Conservation (phyloP, 2,888 invertebrate species). For the Acronicta alni region DNA sequence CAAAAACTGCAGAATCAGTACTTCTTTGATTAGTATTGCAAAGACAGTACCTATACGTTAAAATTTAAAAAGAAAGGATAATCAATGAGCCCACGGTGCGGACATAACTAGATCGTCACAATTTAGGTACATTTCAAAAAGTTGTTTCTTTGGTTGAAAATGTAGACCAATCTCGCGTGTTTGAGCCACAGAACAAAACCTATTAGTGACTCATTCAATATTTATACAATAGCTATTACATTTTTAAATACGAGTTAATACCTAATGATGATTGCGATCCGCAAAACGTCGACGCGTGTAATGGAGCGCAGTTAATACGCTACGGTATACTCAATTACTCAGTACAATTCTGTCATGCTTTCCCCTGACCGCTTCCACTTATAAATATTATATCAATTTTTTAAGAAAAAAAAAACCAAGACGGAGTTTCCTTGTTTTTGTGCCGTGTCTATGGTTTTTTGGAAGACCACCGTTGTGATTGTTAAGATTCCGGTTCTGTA, state of each 20-base stretch:
- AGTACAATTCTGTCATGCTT: constrained; percentile 74
- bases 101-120: too few relatives aligned
- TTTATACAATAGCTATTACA: too few relatives aligned
- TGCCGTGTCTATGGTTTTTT: constrained; percentile 11
- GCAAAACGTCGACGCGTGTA: constrained; percentile 57
- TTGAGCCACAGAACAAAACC: constrained; percentile 31
- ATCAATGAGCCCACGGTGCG: too few relatives aligned
- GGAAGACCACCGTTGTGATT: constrained; percentile 1
- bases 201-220: neutral
- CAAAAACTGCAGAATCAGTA: too few relatives aligned
- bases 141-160: too few relatives aligned
- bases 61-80: too few relatives aligned
- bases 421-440: constrained; percentile 32
- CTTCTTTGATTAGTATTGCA: too few relatives aligned
- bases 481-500: neutral
- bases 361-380: constrained; percentile 62
- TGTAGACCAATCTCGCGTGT: too few relatives aligned
- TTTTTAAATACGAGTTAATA: too few relatives aligned
- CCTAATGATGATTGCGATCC: neutral
- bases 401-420: constrained; percentile 24
- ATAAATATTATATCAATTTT: constrained; percentile 51
- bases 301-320: constrained; percentile 72
- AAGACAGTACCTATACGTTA: too few relatives aligned
- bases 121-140: too few relatives aligned
- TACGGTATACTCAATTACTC: constrained; percentile 58